Evolutionary conservation across 2,797 vertebrate species (phyloP).

Genomic region (Chelmon rostratus): DNA sequence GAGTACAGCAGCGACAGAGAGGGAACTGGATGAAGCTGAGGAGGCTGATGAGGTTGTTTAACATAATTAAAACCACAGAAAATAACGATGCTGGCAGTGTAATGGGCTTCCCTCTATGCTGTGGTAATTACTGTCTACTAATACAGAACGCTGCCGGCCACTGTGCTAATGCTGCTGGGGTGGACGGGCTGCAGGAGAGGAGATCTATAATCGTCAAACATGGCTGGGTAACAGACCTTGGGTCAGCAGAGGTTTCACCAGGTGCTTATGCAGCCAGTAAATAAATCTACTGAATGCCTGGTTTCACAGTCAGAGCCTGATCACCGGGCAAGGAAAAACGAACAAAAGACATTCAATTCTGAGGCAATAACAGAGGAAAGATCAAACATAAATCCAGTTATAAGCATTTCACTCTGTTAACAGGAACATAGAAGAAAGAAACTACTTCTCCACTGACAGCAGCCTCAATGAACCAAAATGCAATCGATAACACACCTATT

Average conservation of each 20-base stretch:
- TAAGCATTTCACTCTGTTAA: not conserved
- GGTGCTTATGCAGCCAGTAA: conserved; percentile 37
- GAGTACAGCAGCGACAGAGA: not conserved
- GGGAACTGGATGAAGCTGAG: conserved; percentile 25
- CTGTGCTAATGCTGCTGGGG: conserved; percentile 45
- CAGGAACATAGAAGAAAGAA: too few species aligned
- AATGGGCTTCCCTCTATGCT: conserved; percentile 63
- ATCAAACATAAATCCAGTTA: conserved; percentile 8
- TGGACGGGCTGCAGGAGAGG: conserved; percentile 15
- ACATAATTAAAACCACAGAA: conserved; percentile 68
- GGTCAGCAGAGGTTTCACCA: conserved; percentile 53
- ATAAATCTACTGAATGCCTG: conserved; percentile 36
- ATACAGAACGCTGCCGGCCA: conserved; percentile 58
- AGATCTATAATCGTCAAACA: conserved; percentile 29
- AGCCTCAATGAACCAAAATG: too few species aligned
- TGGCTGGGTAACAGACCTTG: conserved; percentile 10
- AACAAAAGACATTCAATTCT: not conserved
- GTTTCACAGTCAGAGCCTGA: conserved; percentile 18
- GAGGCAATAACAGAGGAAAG: not conserved
- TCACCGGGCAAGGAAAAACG: conserved; percentile 11
- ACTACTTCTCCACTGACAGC: too few species aligned
- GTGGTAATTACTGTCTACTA: conserved; percentile 70
- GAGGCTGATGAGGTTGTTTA: conserved; percentile 54
- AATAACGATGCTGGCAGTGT: conserved; percentile 51
- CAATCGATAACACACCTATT: not conserved